Base-by-base conservation (phyloP, 1,140 invertebrate species). In the Scaptomyza hsui region DNA sequence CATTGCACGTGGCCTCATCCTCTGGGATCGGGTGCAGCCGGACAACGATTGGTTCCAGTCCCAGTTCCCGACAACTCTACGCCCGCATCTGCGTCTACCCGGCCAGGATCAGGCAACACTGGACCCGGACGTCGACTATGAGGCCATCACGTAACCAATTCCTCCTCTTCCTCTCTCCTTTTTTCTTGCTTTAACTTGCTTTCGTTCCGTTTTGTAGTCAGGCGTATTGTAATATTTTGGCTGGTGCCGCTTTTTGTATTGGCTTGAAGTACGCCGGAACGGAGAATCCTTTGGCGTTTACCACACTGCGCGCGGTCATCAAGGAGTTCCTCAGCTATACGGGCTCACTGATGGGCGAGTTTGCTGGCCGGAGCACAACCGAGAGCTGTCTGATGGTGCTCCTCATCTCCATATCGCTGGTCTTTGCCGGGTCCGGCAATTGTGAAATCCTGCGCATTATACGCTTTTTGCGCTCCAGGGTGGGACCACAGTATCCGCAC, bases 201-300 rank as follows among this genome's bases (percentile, higher is more conserved):
- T n/a, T n/a, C n/a, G n/a, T n/a, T 15, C 1, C 16, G n/a, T 93
- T 4, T 21, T 29, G 0, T 12, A 96, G 96, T 81, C 98, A 99
- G 93, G 97, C 97, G 0, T 99, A 98, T 92, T 98, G 97, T 91
- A 98, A 99, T 91, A 98, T 99, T 61, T 93, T 99, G 48, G 96
- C 97, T 26, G 98, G 98, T 29, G 97, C 97, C 7, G 98, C 97
- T 89, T 96, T 99, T 92, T 96, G 97, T n/a, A 92, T 99, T 64
- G 98, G 97, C 1, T 92, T 99, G 6, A 96, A 97, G 80, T 99
- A 96, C 93, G 98, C 98, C 12, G 98, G 98, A 42, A 96, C 97
- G 4, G 96, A 96, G 42, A 95, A 98, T 91, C 92, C 94, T 60
- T 93, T 95, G 56, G 98, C 98, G 1, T 96, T 96, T 63, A 93